These are phyloP conservation scores for Imbricaverruca yamaguchii DNA, from an alignment of 2,888 invertebrate genomes.

Conservation along the genomic window DNA sequence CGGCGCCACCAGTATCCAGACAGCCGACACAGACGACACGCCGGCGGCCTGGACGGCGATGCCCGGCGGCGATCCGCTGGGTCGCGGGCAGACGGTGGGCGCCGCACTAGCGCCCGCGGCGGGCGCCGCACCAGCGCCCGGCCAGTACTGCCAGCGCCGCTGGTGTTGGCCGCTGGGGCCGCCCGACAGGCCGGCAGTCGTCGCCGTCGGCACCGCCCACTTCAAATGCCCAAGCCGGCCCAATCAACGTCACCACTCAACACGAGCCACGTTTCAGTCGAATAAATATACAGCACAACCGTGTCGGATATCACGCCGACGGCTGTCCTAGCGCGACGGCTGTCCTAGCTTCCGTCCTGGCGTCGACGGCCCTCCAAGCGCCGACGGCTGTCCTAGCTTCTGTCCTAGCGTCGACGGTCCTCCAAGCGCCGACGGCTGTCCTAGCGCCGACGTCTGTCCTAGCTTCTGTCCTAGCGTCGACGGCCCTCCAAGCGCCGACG, in stretches of 20 bases:
- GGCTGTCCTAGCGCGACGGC: background rate
- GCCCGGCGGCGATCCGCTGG: background rate
- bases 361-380: no score
- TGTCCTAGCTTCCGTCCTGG: no score
- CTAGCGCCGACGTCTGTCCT: no score
- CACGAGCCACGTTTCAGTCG: background rate
- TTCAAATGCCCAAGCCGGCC: no score
- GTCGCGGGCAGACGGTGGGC: background rate
- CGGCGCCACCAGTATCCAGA: background rate
- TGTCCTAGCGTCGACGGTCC: no score
- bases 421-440: no score
- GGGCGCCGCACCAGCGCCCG: background rate
- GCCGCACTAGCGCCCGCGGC: no score
- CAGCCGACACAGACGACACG: background rate
- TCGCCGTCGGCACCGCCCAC: no score
- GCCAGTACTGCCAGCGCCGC: background rate
- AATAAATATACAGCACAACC: conserved; percentile 1
- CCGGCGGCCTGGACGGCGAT: background rate
- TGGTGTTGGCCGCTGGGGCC: background rate
- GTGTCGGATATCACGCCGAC: background rate
- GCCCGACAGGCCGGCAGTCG: background rate
- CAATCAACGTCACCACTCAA: no score
- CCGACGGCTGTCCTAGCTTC: no score
- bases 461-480: no score
- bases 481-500: no score